These are phyloP conservation scores for Lasaia peninsularis DNA, from an alignment of 1,140 invertebrate genomes.

Conservation along the genomic window DNA sequence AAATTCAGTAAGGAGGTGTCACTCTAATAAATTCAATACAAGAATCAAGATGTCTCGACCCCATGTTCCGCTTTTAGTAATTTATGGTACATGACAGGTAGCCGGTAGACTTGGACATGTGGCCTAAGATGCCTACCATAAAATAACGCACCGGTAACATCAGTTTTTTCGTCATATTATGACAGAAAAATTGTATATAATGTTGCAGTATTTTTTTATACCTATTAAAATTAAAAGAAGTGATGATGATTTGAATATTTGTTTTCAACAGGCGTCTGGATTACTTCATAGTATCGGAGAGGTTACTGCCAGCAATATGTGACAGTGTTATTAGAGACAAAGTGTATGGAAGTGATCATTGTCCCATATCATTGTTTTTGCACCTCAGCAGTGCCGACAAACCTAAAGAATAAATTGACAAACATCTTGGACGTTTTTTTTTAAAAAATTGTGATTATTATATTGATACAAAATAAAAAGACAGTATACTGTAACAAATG, in stretches of 20 bases:
- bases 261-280: conserved; percentile 89
- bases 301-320: conserved; percentile 85
- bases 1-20: too few species aligned
- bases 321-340: conserved; percentile 87
- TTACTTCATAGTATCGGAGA: conserved; percentile 94
- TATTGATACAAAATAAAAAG: conserved; percentile 7
- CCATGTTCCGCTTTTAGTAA: too few species aligned
- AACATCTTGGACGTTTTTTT: neutral
- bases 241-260: too few species aligned
- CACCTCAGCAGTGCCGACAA: conserved; percentile 61
- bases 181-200: too few species aligned
- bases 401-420: conserved; percentile 49
- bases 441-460: neutral
- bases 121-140: too few species aligned
- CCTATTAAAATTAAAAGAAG: neutral
- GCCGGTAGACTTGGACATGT: too few species aligned
- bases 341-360: conserved; percentile 93
- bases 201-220: too few species aligned
- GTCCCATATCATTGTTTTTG: conserved; percentile 87
- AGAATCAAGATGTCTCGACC: too few species aligned
- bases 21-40: too few species aligned
- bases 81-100: too few species aligned
- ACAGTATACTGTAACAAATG: neutral
- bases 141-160: too few species aligned
- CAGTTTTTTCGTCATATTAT: too few species aligned